Conservation (phyloP, 1,140 invertebrate species). For the Elymnias hypermnestra region DNA sequence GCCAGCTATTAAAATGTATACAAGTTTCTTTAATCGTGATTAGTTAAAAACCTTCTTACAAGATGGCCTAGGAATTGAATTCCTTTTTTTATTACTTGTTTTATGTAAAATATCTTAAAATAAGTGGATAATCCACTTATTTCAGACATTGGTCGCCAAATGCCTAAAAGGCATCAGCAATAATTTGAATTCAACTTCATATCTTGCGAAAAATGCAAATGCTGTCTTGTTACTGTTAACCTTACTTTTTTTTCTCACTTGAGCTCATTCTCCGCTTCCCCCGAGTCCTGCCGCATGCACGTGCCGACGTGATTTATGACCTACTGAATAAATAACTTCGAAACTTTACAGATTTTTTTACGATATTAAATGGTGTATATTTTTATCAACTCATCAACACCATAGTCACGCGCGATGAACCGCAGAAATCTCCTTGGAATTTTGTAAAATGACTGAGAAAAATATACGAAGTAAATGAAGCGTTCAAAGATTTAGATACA, state of each 20-base stretch:
- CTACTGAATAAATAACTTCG: constrained; percentile 58
- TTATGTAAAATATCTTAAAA: too few species aligned
- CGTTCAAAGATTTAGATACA: background rate
- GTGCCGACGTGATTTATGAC: constrained; percentile 64
- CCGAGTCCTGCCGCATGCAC: constrained; percentile 35
- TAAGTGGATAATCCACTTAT: too few species aligned
- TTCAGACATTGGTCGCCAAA: too few species aligned
- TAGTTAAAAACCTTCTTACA: too few species aligned
- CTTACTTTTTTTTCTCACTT: constrained; percentile 17
- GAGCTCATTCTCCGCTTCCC: constrained; percentile 19
- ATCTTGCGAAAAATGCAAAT: constrained; percentile 5
- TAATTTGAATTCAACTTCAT: too few species aligned
- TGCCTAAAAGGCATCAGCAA: too few species aligned
- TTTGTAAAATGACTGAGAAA: background rate
- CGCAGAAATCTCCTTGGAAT: constrained; percentile 14
- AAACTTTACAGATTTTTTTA: constrained; percentile 31
- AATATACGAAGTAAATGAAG: background rate
- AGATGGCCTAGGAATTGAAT: too few species aligned
- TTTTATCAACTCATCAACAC: constrained; percentile 30
- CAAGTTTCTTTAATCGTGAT: too few species aligned
- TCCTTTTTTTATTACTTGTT: too few species aligned
- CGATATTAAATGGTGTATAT: constrained; percentile 21
- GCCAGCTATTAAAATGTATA: too few species aligned
- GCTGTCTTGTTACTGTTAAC: constrained; percentile 18
- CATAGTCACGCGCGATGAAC: constrained; percentile 21